Conservation (phyloP, 2,888 invertebrate species). For the Marronus borbonicus region DNA sequence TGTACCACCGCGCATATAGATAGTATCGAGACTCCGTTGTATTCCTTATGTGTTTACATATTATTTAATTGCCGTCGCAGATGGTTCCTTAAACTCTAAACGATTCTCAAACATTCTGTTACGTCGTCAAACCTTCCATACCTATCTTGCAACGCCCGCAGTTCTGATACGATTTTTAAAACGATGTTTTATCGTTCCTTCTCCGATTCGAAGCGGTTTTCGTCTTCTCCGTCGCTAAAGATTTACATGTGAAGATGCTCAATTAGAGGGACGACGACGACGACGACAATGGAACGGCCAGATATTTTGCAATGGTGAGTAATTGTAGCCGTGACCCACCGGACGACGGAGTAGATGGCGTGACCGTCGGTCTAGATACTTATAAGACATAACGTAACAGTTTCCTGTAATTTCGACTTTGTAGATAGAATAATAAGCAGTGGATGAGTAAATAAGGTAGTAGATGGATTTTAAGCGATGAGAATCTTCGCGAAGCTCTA, state of each 20-base stretch:
- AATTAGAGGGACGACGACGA: constrained; percentile 18
- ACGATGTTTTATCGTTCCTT: background rate
- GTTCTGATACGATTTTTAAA: background rate
- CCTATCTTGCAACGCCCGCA: background rate
- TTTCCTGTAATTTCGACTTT: constrained; percentile 54
- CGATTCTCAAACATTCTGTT: constrained; percentile 14
- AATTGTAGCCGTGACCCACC: constrained; percentile 56
- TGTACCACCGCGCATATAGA: background rate
- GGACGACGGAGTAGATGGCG: constrained; percentile 56
- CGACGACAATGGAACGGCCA: constrained; percentile 39
- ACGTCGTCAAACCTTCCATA: background rate
- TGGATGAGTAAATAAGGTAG: no score
- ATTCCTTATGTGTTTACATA: constrained; percentile 26
- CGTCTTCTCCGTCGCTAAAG: background rate
- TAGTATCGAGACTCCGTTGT: background rate
- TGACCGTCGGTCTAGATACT: constrained; percentile 55
- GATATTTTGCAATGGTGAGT: constrained; percentile 47
- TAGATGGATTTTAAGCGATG: no score
- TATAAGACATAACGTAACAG: constrained; percentile 53
- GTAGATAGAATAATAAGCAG: no score
- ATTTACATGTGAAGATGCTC: constrained; percentile 34
- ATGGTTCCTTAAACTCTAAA: constrained; percentile 30
- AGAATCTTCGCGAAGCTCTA: no score
- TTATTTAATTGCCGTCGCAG: constrained; percentile 17
- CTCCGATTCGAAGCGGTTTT: background rate